These are phyloP conservation scores for Acleris emargana DNA, from an alignment of 2,888 invertebrate genomes.

Conservation along the genomic window DNA sequence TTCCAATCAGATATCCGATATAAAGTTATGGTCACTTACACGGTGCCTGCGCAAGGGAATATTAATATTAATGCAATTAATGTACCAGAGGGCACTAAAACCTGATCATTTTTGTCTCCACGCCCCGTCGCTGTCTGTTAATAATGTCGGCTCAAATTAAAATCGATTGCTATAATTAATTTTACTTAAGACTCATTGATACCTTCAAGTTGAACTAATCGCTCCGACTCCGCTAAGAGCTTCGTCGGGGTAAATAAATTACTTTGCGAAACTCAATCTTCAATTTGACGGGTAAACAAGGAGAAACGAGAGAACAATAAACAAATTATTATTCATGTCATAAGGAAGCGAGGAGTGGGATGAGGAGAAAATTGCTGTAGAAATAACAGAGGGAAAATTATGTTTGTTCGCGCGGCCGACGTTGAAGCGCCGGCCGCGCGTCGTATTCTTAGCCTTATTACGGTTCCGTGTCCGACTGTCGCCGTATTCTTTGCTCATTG, in stretches of 20 bases:
- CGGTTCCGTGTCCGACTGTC: slow-evolving; percentile 39
- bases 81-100: slow-evolving; percentile 1
- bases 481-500: slow-evolving; percentile 28
- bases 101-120: slow-evolving; percentile 5
- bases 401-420: slow-evolving; percentile 44
- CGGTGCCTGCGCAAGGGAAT: not conserved
- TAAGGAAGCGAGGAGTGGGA: slow-evolving; percentile 51
- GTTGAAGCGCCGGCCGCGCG: slow-evolving; percentile 38
- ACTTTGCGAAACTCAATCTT: slow-evolving; percentile 47
- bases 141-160: slow-evolving; percentile 20
- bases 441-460: slow-evolving; percentile 45
- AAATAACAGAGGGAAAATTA: slow-evolving; percentile 57
- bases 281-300: slow-evolving; percentile 44
- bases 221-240: slow-evolving; percentile 43
- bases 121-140: slow-evolving; percentile 9
- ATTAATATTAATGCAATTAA: not conserved
- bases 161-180: slow-evolving; percentile 35
- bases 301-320: slow-evolving; percentile 63
- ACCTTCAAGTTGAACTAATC: slow-evolving; percentile 38
- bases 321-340: slow-evolving; percentile 68
- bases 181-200: slow-evolving; percentile 36
- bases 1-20: too few relatives aligned
- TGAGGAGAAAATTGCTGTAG: slow-evolving; percentile 54
- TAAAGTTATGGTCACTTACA: too few relatives aligned
- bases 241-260: slow-evolving; percentile 52